Conservation (phyloP, 92 coral and sea anemone species). For the Pocillopora grandis region DNA sequence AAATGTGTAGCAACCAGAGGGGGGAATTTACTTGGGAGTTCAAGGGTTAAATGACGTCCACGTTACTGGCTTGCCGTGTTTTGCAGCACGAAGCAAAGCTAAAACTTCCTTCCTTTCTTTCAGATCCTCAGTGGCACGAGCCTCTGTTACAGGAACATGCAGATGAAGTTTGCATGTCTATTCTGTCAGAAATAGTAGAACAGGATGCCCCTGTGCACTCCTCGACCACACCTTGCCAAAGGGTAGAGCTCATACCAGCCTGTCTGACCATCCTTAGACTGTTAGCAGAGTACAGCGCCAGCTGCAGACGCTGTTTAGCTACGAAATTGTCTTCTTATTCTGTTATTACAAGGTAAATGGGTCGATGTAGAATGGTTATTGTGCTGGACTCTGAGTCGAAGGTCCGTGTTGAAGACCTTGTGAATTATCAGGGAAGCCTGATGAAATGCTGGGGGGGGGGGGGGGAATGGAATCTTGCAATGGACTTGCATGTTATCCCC, state of each 20-base stretch:
- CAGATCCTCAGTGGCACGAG: conserved; percentile 92
- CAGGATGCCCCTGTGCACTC: conserved; percentile 62
- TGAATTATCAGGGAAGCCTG: no score
- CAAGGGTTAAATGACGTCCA: no score
- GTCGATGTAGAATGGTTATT: no score
- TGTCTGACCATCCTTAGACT: conserved; percentile 81
- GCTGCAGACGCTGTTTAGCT: conserved; percentile 82
- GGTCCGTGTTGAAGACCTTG: no score
- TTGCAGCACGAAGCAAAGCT: no score
- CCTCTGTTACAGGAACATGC: conserved; percentile 63
- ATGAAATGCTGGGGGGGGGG: no score
- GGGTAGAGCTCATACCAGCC: conserved; percentile 82
- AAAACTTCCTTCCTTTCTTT: not conserved
- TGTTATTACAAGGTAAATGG: conserved; percentile 34
- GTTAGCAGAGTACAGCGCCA: conserved; percentile 72
- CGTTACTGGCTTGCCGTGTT: no score
- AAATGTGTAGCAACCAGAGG: no score
- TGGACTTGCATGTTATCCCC: no score
- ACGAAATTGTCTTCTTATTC: conserved; percentile 57
- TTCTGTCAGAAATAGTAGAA: conserved; percentile 67
- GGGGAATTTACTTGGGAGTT: no score
- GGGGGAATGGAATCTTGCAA: no score
- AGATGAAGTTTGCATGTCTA: conserved; percentile 72
- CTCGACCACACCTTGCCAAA: conserved; percentile 65
- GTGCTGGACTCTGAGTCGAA: no score